These are phyloP conservation scores for Caenorhabditis sp. DNA, from an alignment of 2,888 invertebrate species.

Conservation along the genomic window DNA sequence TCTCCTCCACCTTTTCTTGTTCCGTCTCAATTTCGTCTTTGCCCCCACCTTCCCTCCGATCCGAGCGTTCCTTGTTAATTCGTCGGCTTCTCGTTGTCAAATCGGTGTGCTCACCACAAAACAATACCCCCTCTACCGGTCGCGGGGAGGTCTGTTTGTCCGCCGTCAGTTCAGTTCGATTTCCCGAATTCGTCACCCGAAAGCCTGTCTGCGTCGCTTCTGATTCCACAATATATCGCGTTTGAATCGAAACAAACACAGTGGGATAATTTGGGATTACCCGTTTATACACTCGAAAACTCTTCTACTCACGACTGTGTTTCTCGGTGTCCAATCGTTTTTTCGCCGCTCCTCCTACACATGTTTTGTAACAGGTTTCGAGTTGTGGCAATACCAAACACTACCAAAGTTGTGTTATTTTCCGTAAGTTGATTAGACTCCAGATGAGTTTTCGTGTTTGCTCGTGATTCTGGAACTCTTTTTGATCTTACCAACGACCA, in stretches of 20 bases:
- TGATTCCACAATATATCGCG: not conserved
- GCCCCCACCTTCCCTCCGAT: too few species aligned
- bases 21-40: not conserved
- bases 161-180: not conserved
- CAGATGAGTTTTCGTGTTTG: too few species aligned
- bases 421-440: too few species aligned
- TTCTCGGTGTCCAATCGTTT: not conserved
- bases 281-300: not conserved
- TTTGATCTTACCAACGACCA: too few species aligned
- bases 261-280: slow-evolving; percentile 30
- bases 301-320: not conserved
- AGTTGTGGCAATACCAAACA: too few species aligned
- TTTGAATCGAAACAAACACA: slow-evolving; percentile 20
- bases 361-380: too few species aligned
- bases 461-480: too few species aligned
- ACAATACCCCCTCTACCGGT: not conserved
- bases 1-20: not conserved
- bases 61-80: slow-evolving; percentile 9
- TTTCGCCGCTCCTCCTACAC: too few species aligned
- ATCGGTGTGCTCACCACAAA: slow-evolving; percentile 7
- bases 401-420: too few species aligned
- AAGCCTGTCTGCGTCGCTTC: slow-evolving; percentile 20
- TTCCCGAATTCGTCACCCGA: slow-evolving; percentile 18
- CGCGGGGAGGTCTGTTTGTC: not conserved
- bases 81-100: slow-evolving; percentile 7